phyloP scores from a whole-genome alignment of 2,888 invertebrate species.

The Drosophila lutescens region DNA sequence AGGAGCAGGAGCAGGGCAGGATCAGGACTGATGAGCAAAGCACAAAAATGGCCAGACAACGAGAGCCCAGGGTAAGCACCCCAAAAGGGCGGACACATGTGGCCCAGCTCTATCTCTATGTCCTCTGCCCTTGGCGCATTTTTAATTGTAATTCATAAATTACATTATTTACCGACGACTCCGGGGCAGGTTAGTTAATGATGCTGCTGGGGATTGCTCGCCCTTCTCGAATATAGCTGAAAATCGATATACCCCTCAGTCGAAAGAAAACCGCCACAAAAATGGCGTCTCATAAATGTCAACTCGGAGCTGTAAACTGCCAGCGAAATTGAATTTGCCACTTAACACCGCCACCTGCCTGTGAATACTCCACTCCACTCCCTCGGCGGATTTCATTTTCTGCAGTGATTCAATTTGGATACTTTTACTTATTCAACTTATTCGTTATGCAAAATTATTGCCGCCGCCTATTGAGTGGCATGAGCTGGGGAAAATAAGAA shows the following conservation, averaged over 20 bases:
- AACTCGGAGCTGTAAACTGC: conserved; percentile 28
- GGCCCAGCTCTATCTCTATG: conserved; percentile 15
- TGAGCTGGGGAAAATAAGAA: not conserved
- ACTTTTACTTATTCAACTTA: conserved; percentile 68
- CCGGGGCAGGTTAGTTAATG: conserved; percentile 39
- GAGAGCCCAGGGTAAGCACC: too few species aligned
- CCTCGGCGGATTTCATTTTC: conserved; percentile 57
- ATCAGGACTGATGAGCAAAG: conserved; percentile 77
- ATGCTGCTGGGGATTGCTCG: conserved; percentile 35
- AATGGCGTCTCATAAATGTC: conserved; percentile 42
- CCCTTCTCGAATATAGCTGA: not conserved
- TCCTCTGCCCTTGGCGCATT: conserved; percentile 57
- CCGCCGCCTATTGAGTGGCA: conserved; percentile 43
- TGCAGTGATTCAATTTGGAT: conserved; percentile 79
- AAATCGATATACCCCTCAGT: conserved; percentile 29
- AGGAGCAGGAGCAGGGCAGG: not conserved
- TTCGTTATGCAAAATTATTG: conserved; percentile 82
- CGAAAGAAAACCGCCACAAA: conserved; percentile 10
- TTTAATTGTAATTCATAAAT: conserved; percentile 84
- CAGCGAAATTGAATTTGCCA: conserved; percentile 77
- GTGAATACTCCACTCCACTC: conserved; percentile 8
- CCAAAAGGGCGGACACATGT: conserved; percentile 28
- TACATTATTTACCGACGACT: conserved; percentile 69
- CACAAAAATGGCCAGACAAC: conserved; percentile 58
- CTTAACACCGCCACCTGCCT: conserved; percentile 46